Conservation (phyloP, 2,888 invertebrate species). For the Cephus nigrinus region DNA sequence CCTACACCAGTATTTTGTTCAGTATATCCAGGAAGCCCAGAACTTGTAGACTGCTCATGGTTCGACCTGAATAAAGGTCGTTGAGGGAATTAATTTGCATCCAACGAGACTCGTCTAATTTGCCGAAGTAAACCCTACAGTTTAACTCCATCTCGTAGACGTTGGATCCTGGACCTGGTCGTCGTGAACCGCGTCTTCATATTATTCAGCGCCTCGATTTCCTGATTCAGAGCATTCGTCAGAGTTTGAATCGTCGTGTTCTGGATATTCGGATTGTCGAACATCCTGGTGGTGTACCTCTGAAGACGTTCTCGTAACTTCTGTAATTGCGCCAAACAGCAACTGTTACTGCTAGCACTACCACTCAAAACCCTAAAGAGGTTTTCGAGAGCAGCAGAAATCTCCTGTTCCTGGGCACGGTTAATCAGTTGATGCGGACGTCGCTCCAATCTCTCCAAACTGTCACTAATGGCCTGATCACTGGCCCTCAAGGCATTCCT, state of each 20-base stretch:
- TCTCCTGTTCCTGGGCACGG: conserved; percentile 26
- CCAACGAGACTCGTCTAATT: conserved; percentile 9
- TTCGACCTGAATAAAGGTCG: not conserved
- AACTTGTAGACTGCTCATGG: conserved; percentile 17
- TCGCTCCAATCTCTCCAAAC: conserved; percentile 32
- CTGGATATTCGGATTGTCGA: conserved; percentile 19
- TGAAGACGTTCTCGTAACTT: conserved; percentile 36
- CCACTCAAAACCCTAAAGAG: conserved; percentile 34
- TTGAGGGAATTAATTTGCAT: not conserved
- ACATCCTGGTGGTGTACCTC: conserved; percentile 26
- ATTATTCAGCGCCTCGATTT: conserved; percentile 37
- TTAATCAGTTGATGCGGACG: conserved; percentile 30
- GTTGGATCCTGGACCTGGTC: conserved; percentile 34
- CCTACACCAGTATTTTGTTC: not conserved
- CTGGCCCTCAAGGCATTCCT: conserved; percentile 36
- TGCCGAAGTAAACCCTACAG: conserved; percentile 27
- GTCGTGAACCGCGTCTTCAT: conserved; percentile 37
- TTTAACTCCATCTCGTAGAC: conserved; percentile 29
- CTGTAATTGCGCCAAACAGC: conserved; percentile 33
- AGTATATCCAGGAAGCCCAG: not conserved
- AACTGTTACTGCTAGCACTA: conserved; percentile 32
- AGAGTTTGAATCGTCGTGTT: conserved; percentile 23
- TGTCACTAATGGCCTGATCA: conserved; percentile 31
- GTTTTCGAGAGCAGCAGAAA: conserved; percentile 26
- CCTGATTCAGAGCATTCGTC: conserved; percentile 32